Percentiles rank a stretch among this genome's conserved stretches.
These are phyloP conservation scores for Forbesichthys agassizii DNA, from an alignment of 2,113 vertebrate genomes.

Conservation along the genomic window DNA sequence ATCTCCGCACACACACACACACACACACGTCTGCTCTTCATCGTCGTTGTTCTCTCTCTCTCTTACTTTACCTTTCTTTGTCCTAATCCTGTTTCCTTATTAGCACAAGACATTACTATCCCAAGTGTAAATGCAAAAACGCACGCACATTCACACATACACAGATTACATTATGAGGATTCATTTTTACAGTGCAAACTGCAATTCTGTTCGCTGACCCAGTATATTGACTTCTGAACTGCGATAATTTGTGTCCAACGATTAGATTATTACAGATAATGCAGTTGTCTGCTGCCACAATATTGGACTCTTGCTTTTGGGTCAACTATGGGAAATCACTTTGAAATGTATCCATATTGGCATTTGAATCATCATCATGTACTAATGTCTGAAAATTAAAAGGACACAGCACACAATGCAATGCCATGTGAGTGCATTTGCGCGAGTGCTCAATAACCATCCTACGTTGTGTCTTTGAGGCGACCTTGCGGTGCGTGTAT, in stretches of 20 bases:
- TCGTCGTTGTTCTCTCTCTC: not conserved
- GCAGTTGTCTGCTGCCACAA: constrained; percentile 79
- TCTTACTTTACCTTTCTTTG: not conserved
- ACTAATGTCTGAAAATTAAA: constrained; percentile 72
- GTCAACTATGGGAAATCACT: constrained; percentile 81
- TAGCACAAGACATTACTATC: not conserved
- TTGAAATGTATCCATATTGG: constrained; percentile 78
- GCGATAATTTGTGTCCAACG: constrained; percentile 73
- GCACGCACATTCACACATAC: constrained; percentile 15
- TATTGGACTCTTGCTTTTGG: constrained; percentile 74
- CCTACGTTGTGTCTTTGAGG: constrained; percentile 40
- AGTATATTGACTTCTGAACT: constrained; percentile 72
- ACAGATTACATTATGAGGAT: constrained; percentile 48
- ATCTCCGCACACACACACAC: constrained; percentile 37
- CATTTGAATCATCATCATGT: constrained; percentile 74
- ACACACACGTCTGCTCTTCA: not conserved
- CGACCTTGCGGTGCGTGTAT: constrained; percentile 54
- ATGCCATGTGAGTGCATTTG: constrained; percentile 31
- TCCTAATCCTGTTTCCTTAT: not conserved
- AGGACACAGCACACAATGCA: constrained; percentile 45
- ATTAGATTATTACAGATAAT: constrained; percentile 83
- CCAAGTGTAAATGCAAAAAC: constrained; percentile 1
- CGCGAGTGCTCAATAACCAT: constrained; percentile 48
- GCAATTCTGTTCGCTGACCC: constrained; percentile 62
- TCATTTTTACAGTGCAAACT: constrained; percentile 68